These are phyloP conservation scores for Trissolcus basalis DNA, from an alignment of 1,140 invertebrate genomes.

Conservation along the genomic window DNA sequence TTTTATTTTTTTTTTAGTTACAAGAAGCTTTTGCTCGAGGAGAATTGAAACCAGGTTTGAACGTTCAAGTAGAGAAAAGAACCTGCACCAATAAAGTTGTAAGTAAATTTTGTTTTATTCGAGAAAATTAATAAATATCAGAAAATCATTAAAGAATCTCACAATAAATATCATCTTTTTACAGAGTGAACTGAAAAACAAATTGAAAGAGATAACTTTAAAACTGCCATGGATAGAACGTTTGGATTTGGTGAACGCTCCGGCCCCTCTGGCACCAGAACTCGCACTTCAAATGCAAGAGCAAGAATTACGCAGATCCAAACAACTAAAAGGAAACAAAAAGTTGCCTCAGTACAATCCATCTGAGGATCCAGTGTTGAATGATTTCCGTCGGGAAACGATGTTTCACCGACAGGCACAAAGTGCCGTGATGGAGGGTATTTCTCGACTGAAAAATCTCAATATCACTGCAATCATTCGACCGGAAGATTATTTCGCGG, in stretches of 20 bases:
- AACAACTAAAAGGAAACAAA: conserved; percentile 81
- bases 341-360: conserved; percentile 81
- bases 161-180: conserved; percentile 25
- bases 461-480: conserved; percentile 84
- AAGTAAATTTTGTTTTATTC: conserved; percentile 59
- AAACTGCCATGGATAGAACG: conserved; percentile 90
- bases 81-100: conserved; percentile 82
- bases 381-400: conserved; percentile 95
- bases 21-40: conserved; percentile 86
- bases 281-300: conserved; percentile 85
- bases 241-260: conserved; percentile 85
- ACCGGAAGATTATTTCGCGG: conserved; percentile 98
- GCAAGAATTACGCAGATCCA: conserved; percentile 82
- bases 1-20: conserved; percentile 76
- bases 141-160: too few species aligned
- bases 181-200: conserved; percentile 78
- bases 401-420: conserved; percentile 95
- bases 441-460: conserved; percentile 84
- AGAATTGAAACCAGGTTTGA: conserved; percentile 87
- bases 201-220: conserved; percentile 83
- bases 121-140: too few species aligned
- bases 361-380: conserved; percentile 87
- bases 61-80: conserved; percentile 80
- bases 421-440: conserved; percentile 86
- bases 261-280: conserved; percentile 88